These are phyloP conservation scores for Tetragonula carbonaria DNA, from an alignment of 2,888 invertebrate species.

Conservation along the genomic window DNA sequence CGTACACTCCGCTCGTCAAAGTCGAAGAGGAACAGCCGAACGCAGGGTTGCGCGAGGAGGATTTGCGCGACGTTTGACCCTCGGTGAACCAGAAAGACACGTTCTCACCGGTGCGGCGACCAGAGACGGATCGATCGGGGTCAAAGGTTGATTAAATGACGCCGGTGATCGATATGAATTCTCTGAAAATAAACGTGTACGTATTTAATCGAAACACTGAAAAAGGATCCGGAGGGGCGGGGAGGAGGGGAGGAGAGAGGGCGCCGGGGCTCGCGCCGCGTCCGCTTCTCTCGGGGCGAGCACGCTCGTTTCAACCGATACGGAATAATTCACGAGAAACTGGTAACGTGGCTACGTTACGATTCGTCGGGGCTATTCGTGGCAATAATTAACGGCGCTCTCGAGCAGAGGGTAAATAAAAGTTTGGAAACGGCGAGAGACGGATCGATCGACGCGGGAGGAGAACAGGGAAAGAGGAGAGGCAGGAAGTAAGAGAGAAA, in stretches of 20 bases:
- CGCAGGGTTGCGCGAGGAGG: too few species aligned
- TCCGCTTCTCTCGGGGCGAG: not conserved
- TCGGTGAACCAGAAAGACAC: too few species aligned
- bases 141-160: not conserved
- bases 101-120: too few species aligned
- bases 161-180: slow-evolving; percentile 1
- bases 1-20: too few species aligned
- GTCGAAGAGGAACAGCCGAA: too few species aligned
- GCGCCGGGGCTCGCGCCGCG: not conserved
- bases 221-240: not conserved
- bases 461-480: not conserved
- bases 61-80: too few species aligned
- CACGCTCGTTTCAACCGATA: slow-evolving; percentile 33
- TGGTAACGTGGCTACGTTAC: slow-evolving; percentile 35
- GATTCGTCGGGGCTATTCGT: slow-evolving; percentile 51
- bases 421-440: slow-evolving; percentile 14
- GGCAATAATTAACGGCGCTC: slow-evolving; percentile 47
- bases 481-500: not conserved
- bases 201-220: slow-evolving; percentile 22
- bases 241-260: not conserved
- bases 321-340: slow-evolving; percentile 54
- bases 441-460: slow-evolving; percentile 30
- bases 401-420: slow-evolving; percentile 49
- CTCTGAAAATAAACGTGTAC: slow-evolving; percentile 13
- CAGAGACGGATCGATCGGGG: not conserved